Conservation (phyloP, 2,888 invertebrate genomes). For the Aleiodes testaceus region DNA sequence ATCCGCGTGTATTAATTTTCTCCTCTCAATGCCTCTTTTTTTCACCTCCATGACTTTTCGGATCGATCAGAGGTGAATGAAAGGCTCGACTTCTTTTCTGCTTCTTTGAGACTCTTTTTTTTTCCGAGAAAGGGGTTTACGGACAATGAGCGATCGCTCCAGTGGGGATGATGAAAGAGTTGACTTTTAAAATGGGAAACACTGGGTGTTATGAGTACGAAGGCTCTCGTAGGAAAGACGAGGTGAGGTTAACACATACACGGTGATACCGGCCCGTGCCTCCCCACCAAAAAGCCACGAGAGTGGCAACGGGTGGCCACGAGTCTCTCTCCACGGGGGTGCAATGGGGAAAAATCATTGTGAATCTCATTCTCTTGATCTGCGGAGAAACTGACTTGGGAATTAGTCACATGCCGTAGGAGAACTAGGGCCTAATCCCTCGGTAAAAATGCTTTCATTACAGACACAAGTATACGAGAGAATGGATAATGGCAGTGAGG, state of each 20-base stretch:
- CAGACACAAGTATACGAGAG: neutral
- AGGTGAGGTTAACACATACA: constrained; percentile 58
- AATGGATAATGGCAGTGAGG: constrained; percentile 36
- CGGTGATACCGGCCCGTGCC: constrained; percentile 55
- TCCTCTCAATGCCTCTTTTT: too few species aligned
- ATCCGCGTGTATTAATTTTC: too few species aligned
- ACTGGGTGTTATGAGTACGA: constrained; percentile 36
- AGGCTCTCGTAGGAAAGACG: constrained; percentile 49
- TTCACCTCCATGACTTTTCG: neutral
- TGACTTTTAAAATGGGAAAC: constrained; percentile 32
- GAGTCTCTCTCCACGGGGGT: constrained; percentile 66
- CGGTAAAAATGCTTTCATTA: neutral
- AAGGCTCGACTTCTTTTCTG: neutral
- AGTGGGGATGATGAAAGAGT: constrained; percentile 33
- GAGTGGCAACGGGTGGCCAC: constrained; percentile 65
- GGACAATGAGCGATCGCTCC: constrained; percentile 35
- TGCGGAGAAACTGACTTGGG: neutral
- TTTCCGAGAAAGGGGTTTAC: neutral
- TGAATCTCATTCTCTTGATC: constrained; percentile 4
- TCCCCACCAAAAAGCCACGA: constrained; percentile 60
- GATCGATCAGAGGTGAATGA: neutral
- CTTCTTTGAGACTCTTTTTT: neutral
- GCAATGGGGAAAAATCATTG: constrained; percentile 65
- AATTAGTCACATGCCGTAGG: constrained; percentile 25
- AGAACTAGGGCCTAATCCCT: neutral